phyloP scores from a whole-genome alignment of 2,888 invertebrate genomes.

The Cheilosia pagana region DNA sequence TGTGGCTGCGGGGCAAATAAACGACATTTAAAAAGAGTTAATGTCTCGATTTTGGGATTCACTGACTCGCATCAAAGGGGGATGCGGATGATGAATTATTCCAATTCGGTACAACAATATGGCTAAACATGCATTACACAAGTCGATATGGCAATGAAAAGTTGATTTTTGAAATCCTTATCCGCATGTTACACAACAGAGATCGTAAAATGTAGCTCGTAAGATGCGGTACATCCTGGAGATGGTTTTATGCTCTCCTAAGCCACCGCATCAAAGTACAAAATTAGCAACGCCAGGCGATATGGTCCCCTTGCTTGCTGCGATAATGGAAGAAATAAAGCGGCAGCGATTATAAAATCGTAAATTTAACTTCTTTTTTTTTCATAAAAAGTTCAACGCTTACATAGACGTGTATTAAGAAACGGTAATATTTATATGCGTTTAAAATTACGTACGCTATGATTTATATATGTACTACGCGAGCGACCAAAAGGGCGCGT shows the following conservation, averaged over 20 bases:
- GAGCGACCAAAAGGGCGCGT: not conserved
- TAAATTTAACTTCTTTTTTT: slow-evolving; percentile 14
- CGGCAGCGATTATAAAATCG: slow-evolving; percentile 26
- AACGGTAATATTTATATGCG: slow-evolving; percentile 11
- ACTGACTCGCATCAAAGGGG: slow-evolving; percentile 15
- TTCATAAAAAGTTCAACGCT: not conserved
- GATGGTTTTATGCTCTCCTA: slow-evolving; percentile 41
- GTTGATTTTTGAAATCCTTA: slow-evolving; percentile 55
- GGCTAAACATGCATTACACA: not conserved
- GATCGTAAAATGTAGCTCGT: slow-evolving; percentile 49
- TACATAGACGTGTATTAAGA: not conserved
- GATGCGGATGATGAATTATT: slow-evolving; percentile 11
- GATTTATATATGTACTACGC: not conserved
- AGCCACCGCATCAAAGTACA: slow-evolving; percentile 18
- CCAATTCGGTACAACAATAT: slow-evolving; percentile 21
- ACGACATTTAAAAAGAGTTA: slow-evolving; percentile 53
- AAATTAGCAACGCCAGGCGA: slow-evolving; percentile 23
- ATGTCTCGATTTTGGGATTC: slow-evolving; percentile 53
- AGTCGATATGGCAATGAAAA: slow-evolving; percentile 22
- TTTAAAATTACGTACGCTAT: slow-evolving; percentile 6
- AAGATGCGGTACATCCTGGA: slow-evolving; percentile 19
- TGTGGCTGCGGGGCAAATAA: slow-evolving; percentile 29
- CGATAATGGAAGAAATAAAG: slow-evolving; percentile 38
- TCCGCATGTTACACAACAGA: slow-evolving; percentile 33
- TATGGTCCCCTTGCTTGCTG: slow-evolving; percentile 11